phyloP scores from a whole-genome alignment of 2,113 vertebrate genomes.

The Eurystomus gularis region DNA sequence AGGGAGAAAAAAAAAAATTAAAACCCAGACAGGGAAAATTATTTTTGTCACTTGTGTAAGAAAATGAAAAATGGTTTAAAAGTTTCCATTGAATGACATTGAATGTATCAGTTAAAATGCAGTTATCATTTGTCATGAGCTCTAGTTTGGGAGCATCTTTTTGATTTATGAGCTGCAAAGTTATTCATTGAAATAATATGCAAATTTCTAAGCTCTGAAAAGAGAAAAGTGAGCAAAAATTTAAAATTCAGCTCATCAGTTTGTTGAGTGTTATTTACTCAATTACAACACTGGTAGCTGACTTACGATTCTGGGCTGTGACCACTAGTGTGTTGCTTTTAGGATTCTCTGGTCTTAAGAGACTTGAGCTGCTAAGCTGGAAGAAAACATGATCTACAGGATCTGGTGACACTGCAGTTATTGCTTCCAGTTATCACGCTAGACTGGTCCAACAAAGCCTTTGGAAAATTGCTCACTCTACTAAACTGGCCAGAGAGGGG shows the following conservation, averaged over 20 bases:
- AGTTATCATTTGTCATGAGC: not conserved
- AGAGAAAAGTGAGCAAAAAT: not conserved
- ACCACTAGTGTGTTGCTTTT: not conserved
- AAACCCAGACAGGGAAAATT: not conserved
- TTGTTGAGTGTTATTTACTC: not conserved
- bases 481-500: not conserved
- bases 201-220: not conserved
- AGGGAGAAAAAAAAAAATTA: too few relatives aligned
- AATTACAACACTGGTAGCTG: not conserved
- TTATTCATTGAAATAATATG: not conserved
- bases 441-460: accelerated
- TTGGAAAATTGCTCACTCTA: not conserved
- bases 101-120: not conserved
- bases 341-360: not conserved
- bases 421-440: not conserved
- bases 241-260: not conserved
- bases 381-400: not conserved
- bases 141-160: not conserved
- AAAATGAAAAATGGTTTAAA: not conserved
- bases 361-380: not conserved
- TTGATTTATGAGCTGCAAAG: not conserved
- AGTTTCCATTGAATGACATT: not conserved
- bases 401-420: not conserved
- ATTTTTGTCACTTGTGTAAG: not conserved
- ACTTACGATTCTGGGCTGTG: not conserved